phyloP scores from a whole-genome alignment of 2,888 invertebrate species.

The Tipula unca region DNA sequence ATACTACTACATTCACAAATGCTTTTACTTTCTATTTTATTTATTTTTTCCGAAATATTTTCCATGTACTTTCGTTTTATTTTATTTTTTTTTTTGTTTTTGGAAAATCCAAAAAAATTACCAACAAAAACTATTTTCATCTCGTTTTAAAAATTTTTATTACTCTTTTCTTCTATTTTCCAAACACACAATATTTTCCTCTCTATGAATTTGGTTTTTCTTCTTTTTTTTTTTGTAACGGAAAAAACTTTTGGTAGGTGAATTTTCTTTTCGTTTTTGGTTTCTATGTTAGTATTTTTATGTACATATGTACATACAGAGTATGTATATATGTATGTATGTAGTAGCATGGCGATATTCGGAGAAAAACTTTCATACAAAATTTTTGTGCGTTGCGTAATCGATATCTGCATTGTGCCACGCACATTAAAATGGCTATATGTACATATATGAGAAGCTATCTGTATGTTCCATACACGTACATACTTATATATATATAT shows the following conservation, averaged over 20 bases:
- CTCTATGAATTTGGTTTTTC: background rate
- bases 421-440: conserved; percentile 14
- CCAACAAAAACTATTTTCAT: background rate
- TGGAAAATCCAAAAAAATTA: background rate
- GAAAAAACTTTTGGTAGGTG: background rate
- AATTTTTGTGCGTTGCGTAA: conserved; percentile 18
- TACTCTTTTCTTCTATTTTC: background rate
- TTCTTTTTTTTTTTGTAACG: background rate
- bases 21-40: background rate
- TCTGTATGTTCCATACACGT: background rate
- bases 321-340: background rate
- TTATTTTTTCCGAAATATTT: background rate
- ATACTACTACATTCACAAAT: background rate
- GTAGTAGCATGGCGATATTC: background rate
- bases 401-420: conserved; percentile 20
- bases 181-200: background rate
- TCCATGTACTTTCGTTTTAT: background rate
- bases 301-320: background rate
- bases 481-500: too few relatives aligned
- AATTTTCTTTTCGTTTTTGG: background rate
- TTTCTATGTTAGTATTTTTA: background rate
- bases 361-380: background rate
- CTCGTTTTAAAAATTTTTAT: background rate
- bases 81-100: background rate
- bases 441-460: background rate